phyloP scores from a whole-genome alignment of 1,140 invertebrate species.

The Drosophila guanche region DNA sequence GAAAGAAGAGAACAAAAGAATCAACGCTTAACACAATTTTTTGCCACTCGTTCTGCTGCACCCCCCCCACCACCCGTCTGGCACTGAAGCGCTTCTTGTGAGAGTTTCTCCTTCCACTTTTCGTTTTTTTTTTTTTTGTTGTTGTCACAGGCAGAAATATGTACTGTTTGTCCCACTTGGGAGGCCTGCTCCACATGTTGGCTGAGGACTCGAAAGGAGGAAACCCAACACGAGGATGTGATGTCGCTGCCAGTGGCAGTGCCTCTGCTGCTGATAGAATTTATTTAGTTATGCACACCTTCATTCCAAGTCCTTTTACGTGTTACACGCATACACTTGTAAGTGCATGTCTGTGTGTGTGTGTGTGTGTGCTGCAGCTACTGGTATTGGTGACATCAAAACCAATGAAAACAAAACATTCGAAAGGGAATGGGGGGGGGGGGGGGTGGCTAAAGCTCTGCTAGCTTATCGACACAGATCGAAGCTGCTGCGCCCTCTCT shows the following conservation, averaged over 20 bases:
- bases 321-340: slow-evolving; percentile 70
- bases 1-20: slow-evolving; percentile 70
- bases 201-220: slow-evolving; percentile 32
- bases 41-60: slow-evolving; percentile 6
- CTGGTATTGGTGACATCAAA: slow-evolving; percentile 32
- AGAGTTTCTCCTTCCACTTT: slow-evolving; percentile 4
- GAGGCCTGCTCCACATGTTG: slow-evolving; percentile 57
- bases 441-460: not conserved
- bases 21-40: slow-evolving; percentile 80
- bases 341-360: slow-evolving; percentile 41
- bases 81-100: too few species aligned
- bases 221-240: slow-evolving; percentile 24
- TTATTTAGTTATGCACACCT: slow-evolving; percentile 81
- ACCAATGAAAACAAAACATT: slow-evolving; percentile 6
- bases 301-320: slow-evolving; percentile 76
- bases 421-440: not conserved
- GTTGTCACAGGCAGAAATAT: slow-evolving; percentile 45
- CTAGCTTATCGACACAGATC: slow-evolving; percentile 31
- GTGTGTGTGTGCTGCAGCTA: slow-evolving; percentile 1
- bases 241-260: slow-evolving; percentile 12
- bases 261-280: slow-evolving; percentile 70
- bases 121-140: slow-evolving; percentile 11
- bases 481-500: not conserved
- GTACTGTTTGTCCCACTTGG: slow-evolving; percentile 52
- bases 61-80: not conserved